Evolutionary conservation across 2,888 invertebrate species (phyloP).

Genomic region (Dichetophora obliterata): DNA sequence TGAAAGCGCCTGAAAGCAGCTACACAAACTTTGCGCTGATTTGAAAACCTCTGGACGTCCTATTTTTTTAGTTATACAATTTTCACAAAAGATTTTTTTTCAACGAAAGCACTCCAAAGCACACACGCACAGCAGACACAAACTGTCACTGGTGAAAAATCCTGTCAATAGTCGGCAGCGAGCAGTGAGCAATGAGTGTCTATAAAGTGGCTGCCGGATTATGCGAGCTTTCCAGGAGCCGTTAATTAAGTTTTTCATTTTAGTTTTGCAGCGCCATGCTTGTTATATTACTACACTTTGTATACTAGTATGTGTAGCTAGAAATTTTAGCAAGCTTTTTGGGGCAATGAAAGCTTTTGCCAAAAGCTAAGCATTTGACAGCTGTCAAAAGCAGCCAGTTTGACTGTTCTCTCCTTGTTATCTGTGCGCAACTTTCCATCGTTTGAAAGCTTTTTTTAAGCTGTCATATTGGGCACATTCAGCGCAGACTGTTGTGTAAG

Average conservation of each 20-base stretch:
- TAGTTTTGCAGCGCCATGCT: too few species aligned
- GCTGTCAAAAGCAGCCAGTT: neutral
- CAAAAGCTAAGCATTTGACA: neutral
- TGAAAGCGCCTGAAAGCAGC: slow-evolving; percentile 36
- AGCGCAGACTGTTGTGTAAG: too few species aligned
- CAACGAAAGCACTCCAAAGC: neutral
- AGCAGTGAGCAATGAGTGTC: slow-evolving; percentile 9
- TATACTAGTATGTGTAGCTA: neutral
- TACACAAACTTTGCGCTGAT: neutral
- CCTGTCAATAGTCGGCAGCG: slow-evolving; percentile 13
- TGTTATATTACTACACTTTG: neutral
- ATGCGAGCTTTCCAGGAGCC: slow-evolving; percentile 39
- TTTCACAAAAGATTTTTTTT: slow-evolving; percentile 3
- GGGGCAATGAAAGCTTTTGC: neutral
- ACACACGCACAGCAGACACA: slow-evolving; percentile 26
- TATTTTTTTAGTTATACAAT: neutral
- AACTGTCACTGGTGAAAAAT: slow-evolving; percentile 29
- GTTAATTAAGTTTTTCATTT: neutral
- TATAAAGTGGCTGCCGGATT: slow-evolving; percentile 18
- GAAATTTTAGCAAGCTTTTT: neutral
- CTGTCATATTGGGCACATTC: neutral
- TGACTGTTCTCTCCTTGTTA: neutral
- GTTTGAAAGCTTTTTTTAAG: neutral
- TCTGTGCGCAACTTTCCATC: too few species aligned
- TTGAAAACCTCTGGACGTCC: neutral